Percentiles rank a stretch among this genome's conserved stretches.
These are phyloP conservation scores for Plutomurus gul DNA, from an alignment of 1,140 invertebrate genomes.

Conservation along the genomic window DNA sequence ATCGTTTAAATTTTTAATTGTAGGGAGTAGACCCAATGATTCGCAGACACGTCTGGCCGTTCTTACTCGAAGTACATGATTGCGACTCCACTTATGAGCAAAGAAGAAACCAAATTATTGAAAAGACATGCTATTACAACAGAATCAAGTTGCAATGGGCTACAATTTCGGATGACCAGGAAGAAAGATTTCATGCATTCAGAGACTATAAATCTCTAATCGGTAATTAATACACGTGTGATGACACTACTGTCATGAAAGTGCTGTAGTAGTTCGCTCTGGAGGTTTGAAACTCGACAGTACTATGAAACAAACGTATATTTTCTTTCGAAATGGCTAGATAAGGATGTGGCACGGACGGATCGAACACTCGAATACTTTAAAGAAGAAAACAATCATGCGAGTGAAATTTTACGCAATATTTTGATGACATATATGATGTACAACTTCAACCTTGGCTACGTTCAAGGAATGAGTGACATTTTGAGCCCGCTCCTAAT, in stretches of 20 bases:
- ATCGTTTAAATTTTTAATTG: slow-evolving; percentile 39
- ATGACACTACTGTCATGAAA: too few relatives aligned
- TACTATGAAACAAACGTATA: background rate
- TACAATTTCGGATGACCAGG: slow-evolving; percentile 83
- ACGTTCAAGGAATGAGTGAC: slow-evolving; percentile 97
- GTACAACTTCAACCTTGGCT: slow-evolving; percentile 98
- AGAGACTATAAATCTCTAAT: slow-evolving; percentile 91
- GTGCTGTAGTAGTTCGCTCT: too few relatives aligned
- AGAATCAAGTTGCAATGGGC: slow-evolving; percentile 97
- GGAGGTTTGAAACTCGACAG: too few relatives aligned
- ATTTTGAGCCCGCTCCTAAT: slow-evolving; percentile 89
- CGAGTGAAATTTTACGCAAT: slow-evolving; percentile 76
- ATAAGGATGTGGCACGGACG: slow-evolving; percentile 97
- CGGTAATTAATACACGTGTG: too few relatives aligned
- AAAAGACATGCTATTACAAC: slow-evolving; percentile 85
- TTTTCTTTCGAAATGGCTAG: slow-evolving; percentile 65
- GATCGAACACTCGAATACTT: slow-evolving; percentile 91
- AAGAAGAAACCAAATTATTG: slow-evolving; percentile 69
- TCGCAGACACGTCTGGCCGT: slow-evolving; percentile 91
- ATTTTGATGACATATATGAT: slow-evolving; percentile 99
- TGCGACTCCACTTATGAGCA: slow-evolving; percentile 80
- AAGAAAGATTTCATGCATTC: slow-evolving; percentile 84
- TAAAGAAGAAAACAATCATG: slow-evolving; percentile 86
- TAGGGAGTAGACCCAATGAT: slow-evolving; percentile 73
- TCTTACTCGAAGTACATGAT: slow-evolving; percentile 81